Evolutionary conservation across 2,113 vertebrate genomes (phyloP).

Genomic region (Sebastes schlegelii): DNA sequence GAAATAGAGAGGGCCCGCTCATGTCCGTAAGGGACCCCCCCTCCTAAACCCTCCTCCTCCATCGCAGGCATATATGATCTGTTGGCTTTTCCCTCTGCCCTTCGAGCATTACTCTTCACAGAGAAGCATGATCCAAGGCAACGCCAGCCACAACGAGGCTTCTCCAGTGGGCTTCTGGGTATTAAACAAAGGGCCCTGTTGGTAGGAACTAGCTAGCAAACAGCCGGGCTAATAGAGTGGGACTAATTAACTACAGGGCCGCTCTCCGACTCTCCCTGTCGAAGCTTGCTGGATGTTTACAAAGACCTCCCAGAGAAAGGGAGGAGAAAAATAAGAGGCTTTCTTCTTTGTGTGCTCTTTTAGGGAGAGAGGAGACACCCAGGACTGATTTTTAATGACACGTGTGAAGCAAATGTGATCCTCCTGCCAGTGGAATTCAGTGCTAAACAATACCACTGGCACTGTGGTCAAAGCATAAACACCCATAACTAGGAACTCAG

Average conservation of each 20-base stretch:
- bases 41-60: slow-evolving; percentile 17
- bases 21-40: slow-evolving; percentile 65
- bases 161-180: slow-evolving; percentile 71
- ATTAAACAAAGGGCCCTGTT: slow-evolving; percentile 71
- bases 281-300: slow-evolving; percentile 75
- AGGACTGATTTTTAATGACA: slow-evolving; percentile 79
- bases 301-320: slow-evolving; percentile 67
- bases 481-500: slow-evolving; percentile 62
- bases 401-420: slow-evolving; percentile 79
- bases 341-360: slow-evolving; percentile 70
- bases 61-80: slow-evolving; percentile 65
- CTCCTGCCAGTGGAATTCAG: slow-evolving; percentile 75
- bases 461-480: slow-evolving; percentile 73
- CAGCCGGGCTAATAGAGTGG: slow-evolving; percentile 70
- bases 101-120: slow-evolving; percentile 65
- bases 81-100: slow-evolving; percentile 77
- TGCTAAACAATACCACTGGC: slow-evolving; percentile 69
- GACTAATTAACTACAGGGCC: slow-evolving; percentile 76
- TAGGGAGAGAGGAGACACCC: slow-evolving; percentile 70
- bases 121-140: slow-evolving; percentile 57
- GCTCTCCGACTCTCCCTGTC: slow-evolving; percentile 61
- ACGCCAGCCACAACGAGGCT: slow-evolving; percentile 52
- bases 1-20: slow-evolving; percentile 65
- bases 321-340: slow-evolving; percentile 65
- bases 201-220: slow-evolving; percentile 72